Evolutionary conservation across 2,888 invertebrate species (phyloP).

Genomic region (Drosophila picticornis): DNA sequence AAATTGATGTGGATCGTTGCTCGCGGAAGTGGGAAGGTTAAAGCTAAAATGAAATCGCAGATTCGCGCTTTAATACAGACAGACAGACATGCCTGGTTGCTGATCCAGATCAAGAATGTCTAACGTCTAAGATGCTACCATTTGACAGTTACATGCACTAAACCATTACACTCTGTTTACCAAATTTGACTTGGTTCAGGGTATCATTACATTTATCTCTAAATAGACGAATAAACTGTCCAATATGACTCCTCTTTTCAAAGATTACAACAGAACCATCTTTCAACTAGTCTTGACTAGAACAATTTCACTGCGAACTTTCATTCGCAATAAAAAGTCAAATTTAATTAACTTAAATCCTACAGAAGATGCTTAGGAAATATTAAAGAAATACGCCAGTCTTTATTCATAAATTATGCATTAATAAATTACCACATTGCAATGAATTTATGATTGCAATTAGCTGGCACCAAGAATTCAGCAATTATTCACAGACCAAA

Average conservation of each 20-base stretch:
- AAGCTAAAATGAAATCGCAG: background rate
- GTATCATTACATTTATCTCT: background rate
- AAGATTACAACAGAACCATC: background rate
- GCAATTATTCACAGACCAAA: constrained; percentile 35
- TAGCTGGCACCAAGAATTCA: constrained; percentile 47
- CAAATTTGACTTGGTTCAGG: background rate
- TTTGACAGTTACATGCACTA: background rate
- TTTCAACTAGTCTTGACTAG: background rate
- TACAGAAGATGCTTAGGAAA: background rate
- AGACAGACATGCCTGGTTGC: background rate
- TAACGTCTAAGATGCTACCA: background rate
- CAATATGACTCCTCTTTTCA: background rate
- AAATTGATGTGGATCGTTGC: background rate
- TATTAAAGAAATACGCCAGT: background rate
- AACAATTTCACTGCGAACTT: too few relatives aligned
- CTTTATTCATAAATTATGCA: constrained; percentile 36
- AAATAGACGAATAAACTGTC: background rate
- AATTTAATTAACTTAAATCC: background rate
- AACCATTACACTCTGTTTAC: background rate
- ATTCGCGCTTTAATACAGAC: background rate
- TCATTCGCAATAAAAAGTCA: background rate
- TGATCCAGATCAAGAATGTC: background rate
- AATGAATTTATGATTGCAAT: constrained; percentile 47
- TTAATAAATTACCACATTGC: constrained; percentile 25
- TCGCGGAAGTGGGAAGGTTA: background rate